Percentiles rank a stretch among this genome's conserved stretches.
These are phyloP conservation scores for Drosophila bipectinata DNA, from an alignment of 1,140 invertebrate species.

Conservation along the genomic window DNA sequence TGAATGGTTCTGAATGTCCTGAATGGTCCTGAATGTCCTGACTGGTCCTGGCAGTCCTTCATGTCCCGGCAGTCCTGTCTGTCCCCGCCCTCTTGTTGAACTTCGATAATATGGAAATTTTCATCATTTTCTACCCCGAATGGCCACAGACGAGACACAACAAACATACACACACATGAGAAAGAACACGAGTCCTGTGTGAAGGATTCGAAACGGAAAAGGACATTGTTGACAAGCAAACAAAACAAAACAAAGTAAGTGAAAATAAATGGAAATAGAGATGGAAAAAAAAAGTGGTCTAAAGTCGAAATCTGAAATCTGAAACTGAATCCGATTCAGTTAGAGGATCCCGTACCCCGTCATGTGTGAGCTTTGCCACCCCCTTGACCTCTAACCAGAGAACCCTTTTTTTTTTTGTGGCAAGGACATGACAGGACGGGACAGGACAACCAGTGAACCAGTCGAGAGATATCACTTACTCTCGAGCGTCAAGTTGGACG, in stretches of 20 bases:
- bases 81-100: constrained; percentile 24
- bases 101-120: constrained; percentile 82
- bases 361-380: constrained; percentile 43
- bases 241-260: constrained; percentile 46
- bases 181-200: not conserved
- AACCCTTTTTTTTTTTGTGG: not conserved
- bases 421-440: not conserved
- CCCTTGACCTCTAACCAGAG: constrained; percentile 47
- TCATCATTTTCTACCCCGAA: constrained; percentile 69
- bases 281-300: not conserved
- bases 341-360: constrained; percentile 10
- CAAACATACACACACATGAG: not conserved
- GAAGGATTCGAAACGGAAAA: constrained; percentile 27
- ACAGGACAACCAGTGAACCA: constrained; percentile 27
- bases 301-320: constrained; percentile 4
- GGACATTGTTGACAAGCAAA: constrained; percentile 69
- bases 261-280: constrained; percentile 67
- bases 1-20: constrained; percentile 11
- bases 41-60: not conserved
- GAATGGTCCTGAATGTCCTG: not conserved
- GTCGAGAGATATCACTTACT: constrained; percentile 74
- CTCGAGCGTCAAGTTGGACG: constrained; percentile 64
- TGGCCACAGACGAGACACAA: constrained; percentile 50
- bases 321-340: constrained; percentile 5
- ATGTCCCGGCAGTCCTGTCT: too few relatives aligned